A percentile compares a stretch with the other conserved stretches of the same genome.
Conservation (phyloP, 2,113 vertebrate genomes). For the Apteryx mantelli region DNA sequence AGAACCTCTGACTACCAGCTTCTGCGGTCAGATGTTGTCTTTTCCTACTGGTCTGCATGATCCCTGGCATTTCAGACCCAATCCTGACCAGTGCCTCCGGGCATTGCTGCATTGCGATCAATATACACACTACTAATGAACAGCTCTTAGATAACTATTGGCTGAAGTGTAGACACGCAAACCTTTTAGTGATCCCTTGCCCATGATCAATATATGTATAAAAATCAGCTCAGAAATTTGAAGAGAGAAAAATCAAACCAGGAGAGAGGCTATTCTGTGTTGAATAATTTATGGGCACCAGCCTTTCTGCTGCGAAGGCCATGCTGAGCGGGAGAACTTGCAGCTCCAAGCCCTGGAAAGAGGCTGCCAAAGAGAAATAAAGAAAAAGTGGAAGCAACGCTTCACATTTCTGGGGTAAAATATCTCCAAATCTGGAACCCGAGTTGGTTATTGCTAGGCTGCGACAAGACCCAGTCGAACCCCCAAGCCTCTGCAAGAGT, state of each 20-base stretch:
- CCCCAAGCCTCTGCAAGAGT: background rate
- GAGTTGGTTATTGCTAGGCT: background rate
- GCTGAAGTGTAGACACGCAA: background rate
- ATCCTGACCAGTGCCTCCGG: background rate
- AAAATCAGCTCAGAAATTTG: conserved; percentile 40
- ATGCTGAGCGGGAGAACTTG: background rate
- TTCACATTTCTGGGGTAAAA: background rate
- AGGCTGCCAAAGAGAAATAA: background rate
- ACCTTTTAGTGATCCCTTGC: conserved; percentile 33
- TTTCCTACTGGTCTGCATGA: background rate
- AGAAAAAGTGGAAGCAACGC: background rate
- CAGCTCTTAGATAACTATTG: background rate
- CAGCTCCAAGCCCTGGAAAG: background rate
- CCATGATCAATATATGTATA: background rate
- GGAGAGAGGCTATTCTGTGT: background rate
- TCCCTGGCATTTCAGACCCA: background rate
- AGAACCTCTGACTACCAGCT: background rate
- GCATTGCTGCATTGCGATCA: conserved; percentile 43
- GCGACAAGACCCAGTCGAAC: background rate
- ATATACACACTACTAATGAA: conserved; percentile 29
- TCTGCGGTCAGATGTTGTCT: background rate
- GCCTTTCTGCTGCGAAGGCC: background rate
- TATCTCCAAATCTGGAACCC: background rate
- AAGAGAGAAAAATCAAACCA: background rate
- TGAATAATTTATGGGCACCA: conserved; percentile 21